Conservation (phyloP, 2,797 vertebrate genomes). For the Tapirus indicus region DNA sequence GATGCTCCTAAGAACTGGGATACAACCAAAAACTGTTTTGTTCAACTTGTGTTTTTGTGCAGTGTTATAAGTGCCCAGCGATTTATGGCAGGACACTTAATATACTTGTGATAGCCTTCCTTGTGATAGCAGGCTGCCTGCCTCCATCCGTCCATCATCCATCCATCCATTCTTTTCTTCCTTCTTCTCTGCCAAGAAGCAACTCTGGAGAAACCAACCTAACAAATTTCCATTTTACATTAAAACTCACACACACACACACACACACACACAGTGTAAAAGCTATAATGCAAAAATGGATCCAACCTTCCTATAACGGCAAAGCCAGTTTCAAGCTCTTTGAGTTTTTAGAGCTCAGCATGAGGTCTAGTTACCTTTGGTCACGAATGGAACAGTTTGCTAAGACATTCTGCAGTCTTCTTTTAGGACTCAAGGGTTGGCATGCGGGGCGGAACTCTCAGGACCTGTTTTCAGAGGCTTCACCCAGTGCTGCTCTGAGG, state of each 20-base stretch:
- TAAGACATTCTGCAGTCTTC: neutral
- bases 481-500: neutral
- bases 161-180: neutral
- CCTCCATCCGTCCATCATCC: neutral
- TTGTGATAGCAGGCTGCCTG: neutral
- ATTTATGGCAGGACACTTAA: neutral
- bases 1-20: neutral
- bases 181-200: slow-evolving; percentile 14
- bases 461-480: neutral
- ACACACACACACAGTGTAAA: neutral
- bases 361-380: neutral
- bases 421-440: neutral
- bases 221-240: neutral
- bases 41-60: neutral
- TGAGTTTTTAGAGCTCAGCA: neutral
- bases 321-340: neutral
- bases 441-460: neutral
- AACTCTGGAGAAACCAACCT: neutral
- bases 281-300: neutral
- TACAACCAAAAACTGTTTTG: neutral
- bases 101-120: neutral
- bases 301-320: neutral
- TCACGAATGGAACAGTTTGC: neutral
- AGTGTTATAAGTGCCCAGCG: neutral
- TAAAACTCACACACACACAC: accelerated